Percentiles rank a stretch among this genome's conserved stretches.
Conservation (phyloP, 92 coral and sea anemone genomes). For the Paragorgia papillata region DNA sequence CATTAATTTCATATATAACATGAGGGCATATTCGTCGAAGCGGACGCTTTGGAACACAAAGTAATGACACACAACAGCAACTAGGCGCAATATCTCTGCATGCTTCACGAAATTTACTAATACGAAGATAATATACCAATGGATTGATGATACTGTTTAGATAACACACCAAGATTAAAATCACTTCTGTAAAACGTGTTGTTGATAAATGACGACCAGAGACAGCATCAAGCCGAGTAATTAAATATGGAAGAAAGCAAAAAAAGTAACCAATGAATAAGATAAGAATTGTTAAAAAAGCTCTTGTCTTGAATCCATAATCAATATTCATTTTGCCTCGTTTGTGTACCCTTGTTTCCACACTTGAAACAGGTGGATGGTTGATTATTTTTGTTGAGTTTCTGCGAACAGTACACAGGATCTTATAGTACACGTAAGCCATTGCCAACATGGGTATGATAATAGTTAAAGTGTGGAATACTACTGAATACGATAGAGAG, state of each 20-base stretch:
- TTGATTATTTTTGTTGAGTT: constrained; percentile 87
- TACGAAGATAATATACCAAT: constrained; percentile 83
- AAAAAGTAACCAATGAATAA: constrained; percentile 75
- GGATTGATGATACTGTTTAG: constrained; percentile 89
- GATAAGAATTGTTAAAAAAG: constrained; percentile 91
- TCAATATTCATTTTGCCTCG: constrained; percentile 95
- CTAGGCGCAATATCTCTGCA: constrained; percentile 91
- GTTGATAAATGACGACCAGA: constrained; percentile 56
- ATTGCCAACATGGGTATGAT: constrained; percentile 72
- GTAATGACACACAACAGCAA: constrained; percentile 82
- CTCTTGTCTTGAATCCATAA: constrained; percentile 96
- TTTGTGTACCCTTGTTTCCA: constrained; percentile 86
- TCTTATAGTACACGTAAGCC: constrained; percentile 80
- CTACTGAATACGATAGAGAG: constrained; percentile 75
- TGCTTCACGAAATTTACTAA: constrained; percentile 92
- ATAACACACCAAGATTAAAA: constrained; percentile 76
- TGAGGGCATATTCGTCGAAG: constrained; percentile 94
- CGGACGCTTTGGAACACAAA: constrained; percentile 90
- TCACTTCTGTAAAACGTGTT: constrained; percentile 55
- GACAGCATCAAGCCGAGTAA: constrained; percentile 62
- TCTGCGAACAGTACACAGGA: constrained; percentile 83
- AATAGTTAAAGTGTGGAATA: constrained; percentile 65
- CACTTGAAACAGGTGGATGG: constrained; percentile 89
- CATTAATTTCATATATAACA: constrained; percentile 85
- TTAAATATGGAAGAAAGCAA: constrained; percentile 75